Conservation (phyloP, 1,140 invertebrate genomes). For the Dryas iulia region DNA sequence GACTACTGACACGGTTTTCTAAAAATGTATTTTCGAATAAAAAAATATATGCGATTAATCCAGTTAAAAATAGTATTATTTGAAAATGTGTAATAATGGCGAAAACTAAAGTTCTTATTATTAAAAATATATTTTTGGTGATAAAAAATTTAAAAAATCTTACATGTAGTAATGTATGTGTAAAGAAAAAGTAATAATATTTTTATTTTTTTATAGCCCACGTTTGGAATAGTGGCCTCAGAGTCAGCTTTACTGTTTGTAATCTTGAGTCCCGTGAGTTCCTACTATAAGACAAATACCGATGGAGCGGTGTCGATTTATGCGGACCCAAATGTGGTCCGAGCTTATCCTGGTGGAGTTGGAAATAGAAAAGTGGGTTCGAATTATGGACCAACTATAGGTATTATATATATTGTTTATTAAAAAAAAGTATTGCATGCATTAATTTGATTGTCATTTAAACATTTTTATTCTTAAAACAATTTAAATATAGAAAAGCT, state of each 20-base stretch:
- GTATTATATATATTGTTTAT: conserved; percentile 27
- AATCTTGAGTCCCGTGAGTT: conserved; percentile 95
- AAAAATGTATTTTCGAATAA: too few species aligned
- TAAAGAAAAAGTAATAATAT: too few species aligned
- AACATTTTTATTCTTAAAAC: too few species aligned
- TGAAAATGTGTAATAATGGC: too few species aligned
- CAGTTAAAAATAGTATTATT: too few species aligned
- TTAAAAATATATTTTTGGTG: too few species aligned
- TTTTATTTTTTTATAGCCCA: conserved; percentile 83
- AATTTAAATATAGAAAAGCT: too few species aligned
- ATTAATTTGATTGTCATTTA: background rate
- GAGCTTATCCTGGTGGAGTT: conserved; percentile 98
- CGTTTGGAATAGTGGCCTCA: conserved; percentile 92
- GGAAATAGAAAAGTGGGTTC: conserved; percentile 97
- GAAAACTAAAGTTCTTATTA: too few species aligned
- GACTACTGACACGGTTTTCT: too few species aligned
- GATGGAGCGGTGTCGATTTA: conserved; percentile 87
- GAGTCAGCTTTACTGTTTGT: conserved; percentile 94
- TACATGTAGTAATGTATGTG: too few species aligned
- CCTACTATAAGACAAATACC: conserved; percentile 90
- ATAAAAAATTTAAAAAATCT: too few species aligned
- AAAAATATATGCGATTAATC: too few species aligned
- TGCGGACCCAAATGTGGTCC: conserved; percentile 80
- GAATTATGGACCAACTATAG: conserved; percentile 93
- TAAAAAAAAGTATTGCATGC: background rate